Evolutionary conservation across 1,140 invertebrate species (phyloP).

Genomic region (Magallana angulata): DNA sequence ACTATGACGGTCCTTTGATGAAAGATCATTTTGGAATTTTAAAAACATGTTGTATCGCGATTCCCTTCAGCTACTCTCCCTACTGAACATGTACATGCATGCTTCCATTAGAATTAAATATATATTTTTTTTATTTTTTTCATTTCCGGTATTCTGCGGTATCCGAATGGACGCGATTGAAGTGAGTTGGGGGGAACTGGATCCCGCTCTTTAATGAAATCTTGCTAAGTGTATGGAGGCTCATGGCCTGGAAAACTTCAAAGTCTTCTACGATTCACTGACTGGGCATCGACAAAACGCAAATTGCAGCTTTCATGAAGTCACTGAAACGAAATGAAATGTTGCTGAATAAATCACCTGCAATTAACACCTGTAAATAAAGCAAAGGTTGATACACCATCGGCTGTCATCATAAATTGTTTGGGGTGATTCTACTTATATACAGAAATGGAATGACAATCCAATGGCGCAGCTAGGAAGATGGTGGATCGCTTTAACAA

Average conservation of each 20-base stretch:
- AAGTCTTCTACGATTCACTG: not conserved
- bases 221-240: conserved; percentile 5
- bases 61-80: not conserved
- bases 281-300: conserved; percentile 23
- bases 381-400: conserved; percentile 33
- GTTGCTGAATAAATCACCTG: conserved; percentile 33
- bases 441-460: conserved; percentile 24
- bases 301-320: conserved; percentile 24
- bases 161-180: not conserved
- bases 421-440: conserved; percentile 12
- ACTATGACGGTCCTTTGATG: too few species aligned
- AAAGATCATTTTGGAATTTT: too few species aligned
- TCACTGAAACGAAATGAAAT: conserved; percentile 34
- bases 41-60: too few species aligned
- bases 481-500: conserved; percentile 8
- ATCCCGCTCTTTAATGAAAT: conserved; percentile 11
- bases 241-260: not conserved
- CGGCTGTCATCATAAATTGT: conserved; percentile 35
- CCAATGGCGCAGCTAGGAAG: not conserved
- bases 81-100: not conserved
- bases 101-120: conserved; percentile 1
- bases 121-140: not conserved
- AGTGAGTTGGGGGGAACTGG: conserved; percentile 4
- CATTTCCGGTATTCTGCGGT: conserved; percentile 4
- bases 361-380: conserved; percentile 38